Evolutionary conservation across 2,113 vertebrate species (phyloP), one percentile per base, ranked within the genome.

Genomic region (Grammomys surdaster): DNA sequence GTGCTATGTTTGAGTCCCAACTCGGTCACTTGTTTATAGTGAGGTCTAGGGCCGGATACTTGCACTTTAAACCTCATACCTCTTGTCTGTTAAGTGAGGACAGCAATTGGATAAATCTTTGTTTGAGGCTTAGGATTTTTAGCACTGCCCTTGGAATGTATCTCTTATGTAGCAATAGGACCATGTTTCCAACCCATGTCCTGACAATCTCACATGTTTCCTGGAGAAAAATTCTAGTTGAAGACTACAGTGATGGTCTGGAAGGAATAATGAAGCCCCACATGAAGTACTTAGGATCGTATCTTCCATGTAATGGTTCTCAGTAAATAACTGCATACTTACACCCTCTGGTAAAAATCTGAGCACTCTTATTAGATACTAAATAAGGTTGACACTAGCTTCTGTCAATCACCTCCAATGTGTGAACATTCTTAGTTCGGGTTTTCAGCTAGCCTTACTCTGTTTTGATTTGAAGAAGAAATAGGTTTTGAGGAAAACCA

Each of bases 301-400:
- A 86, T 78, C 54, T 77, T 31, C 14, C 40, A 84, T 87, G 16
- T 63, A 84, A 82, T 54, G 56, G 76, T 54, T 93, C 28, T 96
- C 60, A 69, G 19, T 46, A 75, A 36, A 65, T 86, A 72, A 60
- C 65, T 90, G 54, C 31, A 69, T 93, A 70, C 54, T 90, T 93
- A 93, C 65, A 88, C 26, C 46, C 31, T 77, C 43, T 93, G 31
- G 70, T 73, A 92, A 77, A 89, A 75, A 56, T 75, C 7, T 88
- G 4, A 93, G 33, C 9, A 77, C 5, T 96, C 82, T 94, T 78
- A 84, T 51, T 82, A 93, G 4, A 82, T 85, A 88, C 75, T 93
- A 76, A 76, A 84, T 70, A 91, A 70, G 22, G 65, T 63, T 48
- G 46, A 51, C 94, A 60, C 40, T 51, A 93, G 48, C 31, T 16